Conservation (phyloP, 2,113 vertebrate genomes). For the Nycticorax nycticorax region DNA sequence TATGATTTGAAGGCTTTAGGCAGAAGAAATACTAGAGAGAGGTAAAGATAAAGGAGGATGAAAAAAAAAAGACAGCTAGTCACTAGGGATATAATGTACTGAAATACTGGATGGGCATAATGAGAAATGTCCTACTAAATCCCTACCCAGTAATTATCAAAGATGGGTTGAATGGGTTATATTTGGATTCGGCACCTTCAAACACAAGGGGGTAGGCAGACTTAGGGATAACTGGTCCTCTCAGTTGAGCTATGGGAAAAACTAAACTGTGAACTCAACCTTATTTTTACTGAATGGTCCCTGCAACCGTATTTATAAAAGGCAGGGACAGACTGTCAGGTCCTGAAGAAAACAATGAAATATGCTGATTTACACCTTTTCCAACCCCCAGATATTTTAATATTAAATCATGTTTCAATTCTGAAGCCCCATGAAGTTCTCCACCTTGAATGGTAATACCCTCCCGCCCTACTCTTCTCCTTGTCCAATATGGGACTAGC, state of each 20-base stretch:
- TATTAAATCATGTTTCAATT: background rate
- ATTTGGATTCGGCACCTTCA: background rate
- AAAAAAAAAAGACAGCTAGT: background rate
- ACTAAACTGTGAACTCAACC: background rate
- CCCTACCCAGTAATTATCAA: background rate
- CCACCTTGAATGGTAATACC: background rate
- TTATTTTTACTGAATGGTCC: background rate
- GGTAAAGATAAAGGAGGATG: background rate
- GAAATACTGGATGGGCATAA: background rate
- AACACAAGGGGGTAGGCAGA: background rate
- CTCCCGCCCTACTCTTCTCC: background rate
- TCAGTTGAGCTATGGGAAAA: background rate
- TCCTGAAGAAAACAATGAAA: background rate
- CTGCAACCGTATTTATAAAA: background rate
- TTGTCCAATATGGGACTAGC: background rate
- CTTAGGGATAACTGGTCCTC: background rate
- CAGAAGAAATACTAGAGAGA: background rate
- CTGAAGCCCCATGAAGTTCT: background rate
- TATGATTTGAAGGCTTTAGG: background rate
- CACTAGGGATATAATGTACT: background rate
- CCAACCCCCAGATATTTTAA: background rate
- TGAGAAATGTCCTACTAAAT: background rate
- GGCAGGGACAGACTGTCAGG: background rate
- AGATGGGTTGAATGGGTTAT: background rate
- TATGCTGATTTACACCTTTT: background rate